Evolutionary conservation across 2,113 vertebrate species (phyloP).

Genomic region (Corydoras sp.): DNA sequence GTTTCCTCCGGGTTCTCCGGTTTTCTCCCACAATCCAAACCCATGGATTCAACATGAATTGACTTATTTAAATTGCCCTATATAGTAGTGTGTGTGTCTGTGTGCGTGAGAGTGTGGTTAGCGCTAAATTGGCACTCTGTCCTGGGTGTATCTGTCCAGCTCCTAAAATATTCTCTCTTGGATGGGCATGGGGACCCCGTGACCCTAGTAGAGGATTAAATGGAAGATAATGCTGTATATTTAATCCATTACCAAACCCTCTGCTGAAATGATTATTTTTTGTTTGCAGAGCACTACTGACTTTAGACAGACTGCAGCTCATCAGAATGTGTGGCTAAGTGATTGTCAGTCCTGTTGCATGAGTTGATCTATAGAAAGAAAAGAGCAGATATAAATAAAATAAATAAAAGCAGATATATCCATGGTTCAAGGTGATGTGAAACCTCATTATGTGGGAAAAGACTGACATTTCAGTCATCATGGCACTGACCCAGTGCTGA

Average conservation of each 20-base stretch:
- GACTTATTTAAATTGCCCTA: too few species aligned
- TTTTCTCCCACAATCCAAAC: too few species aligned
- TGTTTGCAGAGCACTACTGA: neutral
- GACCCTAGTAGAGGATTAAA: neutral
- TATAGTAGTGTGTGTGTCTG: too few species aligned
- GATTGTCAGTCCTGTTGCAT: neutral
- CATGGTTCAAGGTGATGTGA: constrained; percentile 4
- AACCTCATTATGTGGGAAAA: constrained; percentile 11
- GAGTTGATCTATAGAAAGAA: neutral
- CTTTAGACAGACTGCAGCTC: neutral
- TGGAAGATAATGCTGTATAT: neutral
- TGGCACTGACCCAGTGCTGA: constrained; percentile 33
- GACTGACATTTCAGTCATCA: constrained; percentile 17
- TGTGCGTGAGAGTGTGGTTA: too few species aligned
- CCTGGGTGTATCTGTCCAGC: too few species aligned
- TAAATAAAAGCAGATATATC: neutral
- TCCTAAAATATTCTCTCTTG: too few species aligned
- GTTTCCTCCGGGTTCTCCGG: too few species aligned
- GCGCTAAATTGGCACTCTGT: too few species aligned
- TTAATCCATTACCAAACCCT: neutral
- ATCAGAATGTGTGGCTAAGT: neutral
- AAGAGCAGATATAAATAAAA: neutral
- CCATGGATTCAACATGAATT: too few species aligned
- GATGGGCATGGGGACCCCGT: too few species aligned
- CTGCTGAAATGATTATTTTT: neutral